Evolutionary conservation across 2,113 vertebrate species (phyloP).

Genomic region (Rhinopomastus cyanomelas): DNA sequence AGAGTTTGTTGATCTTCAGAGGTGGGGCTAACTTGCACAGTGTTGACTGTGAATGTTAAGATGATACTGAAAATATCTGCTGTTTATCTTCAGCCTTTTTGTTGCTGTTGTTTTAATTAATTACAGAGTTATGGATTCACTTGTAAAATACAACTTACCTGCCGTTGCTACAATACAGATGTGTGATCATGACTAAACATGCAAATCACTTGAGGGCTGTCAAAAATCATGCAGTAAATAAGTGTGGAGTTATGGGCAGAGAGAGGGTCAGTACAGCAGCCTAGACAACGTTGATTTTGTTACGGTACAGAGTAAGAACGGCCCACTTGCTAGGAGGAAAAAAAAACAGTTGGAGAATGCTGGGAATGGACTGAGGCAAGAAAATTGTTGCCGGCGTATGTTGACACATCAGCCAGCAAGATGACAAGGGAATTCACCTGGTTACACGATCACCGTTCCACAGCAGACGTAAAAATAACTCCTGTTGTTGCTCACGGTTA

Average conservation of each 20-base stretch:
- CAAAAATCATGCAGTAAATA: background rate
- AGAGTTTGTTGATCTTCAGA: conserved; percentile 54
- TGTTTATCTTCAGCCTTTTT: background rate
- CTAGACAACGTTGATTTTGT: background rate
- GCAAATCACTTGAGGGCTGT: background rate
- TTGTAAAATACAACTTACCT: background rate
- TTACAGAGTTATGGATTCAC: background rate
- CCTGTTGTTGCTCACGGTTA: background rate
- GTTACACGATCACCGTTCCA: rapidly evolving
- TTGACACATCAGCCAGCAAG: background rate
- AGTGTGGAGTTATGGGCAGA: background rate
- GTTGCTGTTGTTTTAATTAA: background rate
- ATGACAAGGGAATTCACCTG: background rate
- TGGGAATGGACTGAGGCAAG: background rate
- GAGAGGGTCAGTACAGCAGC: background rate
- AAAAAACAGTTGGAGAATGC: background rate
- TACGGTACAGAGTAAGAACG: background rate
- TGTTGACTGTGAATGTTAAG: background rate
- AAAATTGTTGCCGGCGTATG: background rate
- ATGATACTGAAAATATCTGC: background rate
- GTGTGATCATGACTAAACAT: background rate
- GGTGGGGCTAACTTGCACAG: background rate
- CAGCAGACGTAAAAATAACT: background rate
- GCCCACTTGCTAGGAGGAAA: background rate
- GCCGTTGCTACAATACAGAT: background rate